Percentiles rank a stretch among this genome's conserved stretches.
Evolutionary conservation across 2,113 vertebrate genomes (phyloP).

Genomic region (Pogona vitticeps): DNA sequence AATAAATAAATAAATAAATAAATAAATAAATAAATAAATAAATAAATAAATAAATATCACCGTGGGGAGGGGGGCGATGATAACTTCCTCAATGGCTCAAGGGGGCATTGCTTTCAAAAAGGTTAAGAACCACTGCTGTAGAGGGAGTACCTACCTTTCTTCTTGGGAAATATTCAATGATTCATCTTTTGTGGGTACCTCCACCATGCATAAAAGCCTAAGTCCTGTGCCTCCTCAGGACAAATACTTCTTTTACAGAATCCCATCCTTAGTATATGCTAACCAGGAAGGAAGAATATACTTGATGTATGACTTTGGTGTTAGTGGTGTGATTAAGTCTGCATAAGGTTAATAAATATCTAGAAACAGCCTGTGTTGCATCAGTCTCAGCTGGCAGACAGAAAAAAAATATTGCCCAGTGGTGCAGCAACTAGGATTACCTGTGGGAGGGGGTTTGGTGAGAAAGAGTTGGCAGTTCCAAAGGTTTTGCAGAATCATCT

Average conservation of each 20-base stretch:
- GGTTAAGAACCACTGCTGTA: neutral
- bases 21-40: no score
- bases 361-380: neutral
- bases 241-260: no score
- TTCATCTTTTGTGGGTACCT: neutral
- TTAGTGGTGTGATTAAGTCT: neutral
- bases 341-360: neutral
- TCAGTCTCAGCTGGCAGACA: neutral
- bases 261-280: neutral
- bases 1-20: no score
- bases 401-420: no score
- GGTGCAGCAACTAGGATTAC: neutral
- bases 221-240: no score
- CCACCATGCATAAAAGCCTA: neutral
- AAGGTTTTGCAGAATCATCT: neutral
- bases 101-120: no score
- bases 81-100: no score
- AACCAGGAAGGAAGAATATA: neutral
- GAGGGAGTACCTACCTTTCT: neutral
- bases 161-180: neutral
- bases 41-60: no score
- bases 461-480: neutral
- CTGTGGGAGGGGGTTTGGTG: neutral
- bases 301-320: no score
- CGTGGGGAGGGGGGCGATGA: no score